Percentiles rank a stretch among this genome's conserved stretches.
Evolutionary conservation across 2,888 invertebrate genomes (phyloP).

Genomic region (Salticus scenicus): DNA sequence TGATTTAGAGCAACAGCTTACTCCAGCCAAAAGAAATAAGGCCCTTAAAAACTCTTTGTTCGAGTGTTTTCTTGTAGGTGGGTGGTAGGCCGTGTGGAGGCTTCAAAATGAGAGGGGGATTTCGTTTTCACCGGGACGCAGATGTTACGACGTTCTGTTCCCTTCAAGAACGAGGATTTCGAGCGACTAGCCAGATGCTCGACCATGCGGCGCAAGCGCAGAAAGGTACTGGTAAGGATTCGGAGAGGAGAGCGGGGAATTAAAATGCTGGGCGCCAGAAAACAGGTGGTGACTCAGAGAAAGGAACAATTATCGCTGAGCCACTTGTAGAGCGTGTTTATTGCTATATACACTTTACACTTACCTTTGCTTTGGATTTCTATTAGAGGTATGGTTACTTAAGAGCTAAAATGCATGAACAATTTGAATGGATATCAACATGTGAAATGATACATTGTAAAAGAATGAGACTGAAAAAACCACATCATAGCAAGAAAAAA

Average conservation of each 20-base stretch:
- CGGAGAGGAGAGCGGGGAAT: slow-evolving; percentile 3
- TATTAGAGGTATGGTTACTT: no score
- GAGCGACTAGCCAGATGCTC: slow-evolving; percentile 60
- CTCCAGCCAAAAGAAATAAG: neutral
- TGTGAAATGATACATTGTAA: no score
- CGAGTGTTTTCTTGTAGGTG: slow-evolving; percentile 8
- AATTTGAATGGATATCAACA: no score
- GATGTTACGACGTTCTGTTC: slow-evolving; percentile 49
- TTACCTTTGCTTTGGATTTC: no score
- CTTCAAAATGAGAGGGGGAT: slow-evolving; percentile 48
- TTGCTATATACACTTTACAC: no score
- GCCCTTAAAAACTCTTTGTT: neutral
- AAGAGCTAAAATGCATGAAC: no score
- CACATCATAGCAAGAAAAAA: no score
- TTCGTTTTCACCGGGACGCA: slow-evolving; percentile 57
- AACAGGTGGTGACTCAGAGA: slow-evolving; percentile 57
- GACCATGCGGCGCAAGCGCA: slow-evolving; percentile 45
- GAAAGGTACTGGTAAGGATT: neutral
- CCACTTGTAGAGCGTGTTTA: slow-evolving; percentile 47
- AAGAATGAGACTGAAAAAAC: no score
- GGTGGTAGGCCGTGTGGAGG: slow-evolving; percentile 36
- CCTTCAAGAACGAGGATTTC: slow-evolving; percentile 60
- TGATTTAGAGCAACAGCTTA: neutral
- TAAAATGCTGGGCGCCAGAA: neutral
- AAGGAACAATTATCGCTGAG: slow-evolving; percentile 20